These are phyloP conservation scores for Phylloscopus whistleri DNA, from an alignment of 2,113 vertebrate species.

Conservation along the genomic window DNA sequence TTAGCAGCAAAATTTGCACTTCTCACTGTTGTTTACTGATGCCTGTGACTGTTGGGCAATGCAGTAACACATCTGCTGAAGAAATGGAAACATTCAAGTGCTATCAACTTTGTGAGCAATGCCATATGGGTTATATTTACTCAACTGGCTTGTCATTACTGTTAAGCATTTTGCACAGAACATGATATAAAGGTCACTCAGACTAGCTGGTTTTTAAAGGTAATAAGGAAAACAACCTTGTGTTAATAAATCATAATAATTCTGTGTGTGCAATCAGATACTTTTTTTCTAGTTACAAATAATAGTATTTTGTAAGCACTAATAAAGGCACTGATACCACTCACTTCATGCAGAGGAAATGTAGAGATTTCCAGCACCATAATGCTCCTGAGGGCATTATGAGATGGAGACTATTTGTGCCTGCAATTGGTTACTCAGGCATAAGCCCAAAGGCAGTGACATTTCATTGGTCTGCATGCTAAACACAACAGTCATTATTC, in stretches of 20 bases:
- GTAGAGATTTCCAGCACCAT: background rate
- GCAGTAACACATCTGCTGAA: background rate
- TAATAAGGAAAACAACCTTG: background rate
- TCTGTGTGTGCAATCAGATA: background rate
- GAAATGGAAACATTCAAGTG: background rate
- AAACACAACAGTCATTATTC: background rate
- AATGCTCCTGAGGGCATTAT: background rate
- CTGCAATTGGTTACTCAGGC: background rate
- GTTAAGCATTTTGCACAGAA: background rate
- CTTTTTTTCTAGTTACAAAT: background rate
- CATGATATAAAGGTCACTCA: background rate
- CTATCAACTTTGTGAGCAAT: background rate
- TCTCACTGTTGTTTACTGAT: background rate
- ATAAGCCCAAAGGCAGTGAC: background rate
- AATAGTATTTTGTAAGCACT: background rate
- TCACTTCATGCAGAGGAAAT: background rate
- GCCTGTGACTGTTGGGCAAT: background rate
- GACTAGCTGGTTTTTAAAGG: background rate
- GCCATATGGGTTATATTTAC: background rate
- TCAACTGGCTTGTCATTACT: background rate
- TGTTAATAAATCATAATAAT: background rate
- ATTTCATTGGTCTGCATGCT: background rate
- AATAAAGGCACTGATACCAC: background rate
- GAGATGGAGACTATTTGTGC: background rate
- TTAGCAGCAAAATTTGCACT: background rate